Base-by-base conservation (phyloP, 2,797 vertebrate species). In the Chelidonichthys spinosus region DNA sequence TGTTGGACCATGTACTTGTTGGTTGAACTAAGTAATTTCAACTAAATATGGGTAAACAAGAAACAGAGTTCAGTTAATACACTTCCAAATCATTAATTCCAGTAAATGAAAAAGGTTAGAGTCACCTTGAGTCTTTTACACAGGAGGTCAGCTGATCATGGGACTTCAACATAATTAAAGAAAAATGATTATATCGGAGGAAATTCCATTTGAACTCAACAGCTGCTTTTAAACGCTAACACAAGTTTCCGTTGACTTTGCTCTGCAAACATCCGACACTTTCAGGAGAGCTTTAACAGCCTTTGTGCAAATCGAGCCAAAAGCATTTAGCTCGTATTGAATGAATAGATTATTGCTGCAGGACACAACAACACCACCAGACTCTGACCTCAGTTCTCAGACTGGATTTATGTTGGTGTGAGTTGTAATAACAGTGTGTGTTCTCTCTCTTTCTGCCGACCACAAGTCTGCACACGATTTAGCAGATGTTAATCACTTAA, bases 131-230 rank as follows among this genome's bases (percentile, higher is more conserved):
- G 6, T 52, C 6, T 10, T 42, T 58, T 8, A 58, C 25, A 3
- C 36, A 64, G 59, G 32, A 64, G 15, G 37, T 73, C 63, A 52
- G 39, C 17, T 36, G 37, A 66, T 36, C 8, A 25, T 13, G 18
- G 1, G 0, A 49, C 17, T 11, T 42, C 4, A 50, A 35, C 0
- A 8, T 14, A 6, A 40, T 49, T 0, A 46, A 68, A 3, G 13
- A 39, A 33, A 14, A 5, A 25, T n/a, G 6, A 6, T 39, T 33
- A 54, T 54, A 46, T 42, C 42, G 0, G 3, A 43, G 17, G 13
- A 7, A 47, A 68, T 53, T 44, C 14, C 2, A 5, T 33, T 56
- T 32, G 6, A 49, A 44, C 56, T 46, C 3, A 49, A 33, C 3
- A 4, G n/a, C 25, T 50, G 5, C 7, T 52, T 50, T 61, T 44